Conservation (phyloP, 1,140 invertebrate species). For the Psilanteris sp. region DNA sequence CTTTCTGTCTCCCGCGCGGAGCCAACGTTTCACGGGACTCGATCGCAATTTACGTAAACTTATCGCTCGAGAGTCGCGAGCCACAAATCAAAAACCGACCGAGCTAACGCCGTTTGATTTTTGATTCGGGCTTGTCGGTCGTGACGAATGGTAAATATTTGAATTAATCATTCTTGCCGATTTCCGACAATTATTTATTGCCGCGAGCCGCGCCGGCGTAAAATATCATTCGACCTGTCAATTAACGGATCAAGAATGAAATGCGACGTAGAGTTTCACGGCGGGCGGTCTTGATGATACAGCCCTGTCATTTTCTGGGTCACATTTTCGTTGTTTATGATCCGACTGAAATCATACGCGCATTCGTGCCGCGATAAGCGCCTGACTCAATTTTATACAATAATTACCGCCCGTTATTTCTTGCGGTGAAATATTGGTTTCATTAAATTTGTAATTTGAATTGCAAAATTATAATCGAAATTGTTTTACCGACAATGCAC, state of each 20-base stretch:
- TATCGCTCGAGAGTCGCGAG: too few species aligned
- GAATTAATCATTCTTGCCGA: slow-evolving; percentile 41
- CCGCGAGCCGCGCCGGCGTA: neutral
- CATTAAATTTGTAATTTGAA: slow-evolving; percentile 13
- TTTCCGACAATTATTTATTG: slow-evolving; percentile 38
- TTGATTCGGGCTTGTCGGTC: slow-evolving; percentile 10
- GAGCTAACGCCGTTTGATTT: neutral
- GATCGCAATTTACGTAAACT: slow-evolving; percentile 16
- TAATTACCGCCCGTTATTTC: slow-evolving; percentile 7
- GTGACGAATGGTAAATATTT: slow-evolving; percentile 26
- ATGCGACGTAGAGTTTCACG: neutral
- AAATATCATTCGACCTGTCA: slow-evolving; percentile 36
- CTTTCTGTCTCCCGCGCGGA: slow-evolving; percentile 14
- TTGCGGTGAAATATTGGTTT: slow-evolving; percentile 3
- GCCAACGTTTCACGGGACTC: slow-evolving; percentile 7
- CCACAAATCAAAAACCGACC: slow-evolving; percentile 7
- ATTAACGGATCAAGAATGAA: slow-evolving; percentile 25
- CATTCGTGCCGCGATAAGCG: slow-evolving; percentile 9
- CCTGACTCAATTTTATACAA: slow-evolving; percentile 1
- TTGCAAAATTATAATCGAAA: slow-evolving; percentile 12
- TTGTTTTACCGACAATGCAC: slow-evolving; percentile 10
- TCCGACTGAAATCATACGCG: slow-evolving; percentile 2
- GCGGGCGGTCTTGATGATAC: slow-evolving; percentile 8
- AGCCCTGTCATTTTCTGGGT: slow-evolving; percentile 23
- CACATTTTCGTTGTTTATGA: slow-evolving; percentile 35